These are phyloP conservation scores for Rhabdophis nuchalis DNA, from an alignment of 2,797 vertebrate genomes.

Conservation along the genomic window DNA sequence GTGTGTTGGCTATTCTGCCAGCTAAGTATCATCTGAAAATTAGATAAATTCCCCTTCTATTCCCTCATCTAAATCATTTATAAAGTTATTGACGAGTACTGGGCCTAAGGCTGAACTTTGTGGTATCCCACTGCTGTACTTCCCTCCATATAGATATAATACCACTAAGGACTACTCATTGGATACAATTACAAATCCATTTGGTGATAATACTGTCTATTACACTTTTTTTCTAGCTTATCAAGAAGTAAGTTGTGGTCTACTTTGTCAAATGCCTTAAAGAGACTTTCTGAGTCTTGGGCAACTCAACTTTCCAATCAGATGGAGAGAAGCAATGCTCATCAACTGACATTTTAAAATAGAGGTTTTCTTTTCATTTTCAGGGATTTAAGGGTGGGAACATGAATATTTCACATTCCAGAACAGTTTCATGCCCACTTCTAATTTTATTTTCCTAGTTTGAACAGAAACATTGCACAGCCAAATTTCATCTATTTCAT, in stretches of 20 bases:
- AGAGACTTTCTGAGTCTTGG: not conserved
- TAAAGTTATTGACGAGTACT: not conserved
- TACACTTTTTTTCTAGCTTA: not conserved
- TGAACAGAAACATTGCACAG: not conserved
- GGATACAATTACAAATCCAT: not conserved
- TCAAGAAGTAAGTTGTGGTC: not conserved
- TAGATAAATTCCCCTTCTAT: not conserved
- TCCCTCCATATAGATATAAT: not conserved
- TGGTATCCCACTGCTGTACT: not conserved
- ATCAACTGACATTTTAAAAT: not conserved
- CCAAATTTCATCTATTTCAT: not conserved
- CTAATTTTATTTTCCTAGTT: not conserved
- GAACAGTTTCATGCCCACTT: not conserved
- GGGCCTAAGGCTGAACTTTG: not conserved
- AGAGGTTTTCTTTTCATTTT: not conserved
- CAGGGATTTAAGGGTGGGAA: not conserved
- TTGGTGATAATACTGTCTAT: not conserved
- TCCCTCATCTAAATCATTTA: not conserved
- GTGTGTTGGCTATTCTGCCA: not conserved
- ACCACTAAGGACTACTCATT: not conserved
- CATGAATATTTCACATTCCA: not conserved
- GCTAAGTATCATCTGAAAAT: not conserved
- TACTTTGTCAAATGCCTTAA: not conserved
- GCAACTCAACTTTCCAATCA: not conserved
- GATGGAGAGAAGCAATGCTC: not conserved